Evolutionary conservation across 2,113 vertebrate species (phyloP), one percentile per base, ranked within the genome.

Genomic region (Ciconia maguari): DNA sequence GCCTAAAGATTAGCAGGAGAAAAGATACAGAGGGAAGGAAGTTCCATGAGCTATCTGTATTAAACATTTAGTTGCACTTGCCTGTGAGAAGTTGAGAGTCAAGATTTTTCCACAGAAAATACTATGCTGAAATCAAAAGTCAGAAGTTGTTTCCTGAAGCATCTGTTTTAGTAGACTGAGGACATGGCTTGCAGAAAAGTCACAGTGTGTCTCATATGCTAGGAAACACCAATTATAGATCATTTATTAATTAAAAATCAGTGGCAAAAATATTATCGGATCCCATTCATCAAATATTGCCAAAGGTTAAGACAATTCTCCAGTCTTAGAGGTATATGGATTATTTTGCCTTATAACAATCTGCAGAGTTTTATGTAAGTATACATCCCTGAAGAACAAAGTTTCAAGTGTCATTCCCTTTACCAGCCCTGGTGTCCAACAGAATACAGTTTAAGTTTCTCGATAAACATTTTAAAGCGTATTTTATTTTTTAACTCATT

Each of bases 1-100:
- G 97, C 98, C 99, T 99, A 94, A 44, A 96, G 89, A 61, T 29
- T 32, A 95, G 24, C 51, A 87, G 25, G 77, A 79, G 41, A 54
- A 24, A 80, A 95, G 22, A 84, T 1, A 69, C 3, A 93, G 10
- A 86, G 21, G 22, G 34, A 48, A 74, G 48, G 51, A 85, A 77
- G 60, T 49, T 49, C 14, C 29, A 25, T 22, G 12, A 68, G 32
- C 16, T 60, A 13, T 8, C 34, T 68, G 21, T 38, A 89, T 55
- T 52, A 83, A 87, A 87, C 2, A 11, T 13, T 87, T 19, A 60
- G 38, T 34, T 66, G 34, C 55, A 48, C 32, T 82, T 66, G 36
- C 29, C 69, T 51, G 17, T 64, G 68, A 54, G 24, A 79, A 79
- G 66, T 55, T 72, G 25, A 71, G 13, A 42, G 14, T n/a, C 19